phyloP scores from a whole-genome alignment of 1,140 invertebrate genomes.

The Danaus melanippus region DNA sequence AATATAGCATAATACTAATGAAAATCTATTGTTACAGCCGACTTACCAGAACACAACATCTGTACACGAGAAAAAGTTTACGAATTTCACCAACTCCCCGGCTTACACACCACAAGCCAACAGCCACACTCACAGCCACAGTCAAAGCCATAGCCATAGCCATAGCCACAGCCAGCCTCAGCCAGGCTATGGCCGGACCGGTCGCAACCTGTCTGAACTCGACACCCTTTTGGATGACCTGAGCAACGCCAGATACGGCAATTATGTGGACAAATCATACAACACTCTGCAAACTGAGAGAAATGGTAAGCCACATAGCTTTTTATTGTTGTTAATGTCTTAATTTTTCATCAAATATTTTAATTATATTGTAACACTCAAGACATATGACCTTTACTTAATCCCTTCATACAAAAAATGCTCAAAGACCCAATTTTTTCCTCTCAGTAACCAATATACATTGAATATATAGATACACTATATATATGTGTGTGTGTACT shows the following conservation, averaged over 20 bases:
- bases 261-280: conserved; percentile 52
- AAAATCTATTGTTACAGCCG: conserved; percentile 48
- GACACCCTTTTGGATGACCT: conserved; percentile 93
- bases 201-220: conserved; percentile 88
- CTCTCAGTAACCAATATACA: too few species aligned
- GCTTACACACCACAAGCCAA: conserved; percentile 18
- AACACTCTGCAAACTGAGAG: conserved; percentile 35
- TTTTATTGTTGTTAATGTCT: too few species aligned
- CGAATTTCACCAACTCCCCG: conserved; percentile 30
- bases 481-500: too few species aligned
- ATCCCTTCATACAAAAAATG: too few species aligned
- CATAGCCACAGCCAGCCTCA: conserved; percentile 32
- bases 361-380: too few species aligned
- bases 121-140: conserved; percentile 36
- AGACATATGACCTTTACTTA: too few species aligned
- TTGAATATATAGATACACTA: too few species aligned
- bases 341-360: too few species aligned
- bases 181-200: conserved; percentile 49
- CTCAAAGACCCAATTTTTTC: too few species aligned
- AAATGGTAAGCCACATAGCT: conserved; percentile 29
- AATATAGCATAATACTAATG: too few species aligned
- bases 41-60: conserved; percentile 62
- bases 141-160: conserved; percentile 6
- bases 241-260: conserved; percentile 85
- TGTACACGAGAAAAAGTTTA: conserved; percentile 47